These are phyloP conservation scores for Epistrophe eligans DNA, from an alignment of 2,888 invertebrate genomes.

Conservation along the genomic window DNA sequence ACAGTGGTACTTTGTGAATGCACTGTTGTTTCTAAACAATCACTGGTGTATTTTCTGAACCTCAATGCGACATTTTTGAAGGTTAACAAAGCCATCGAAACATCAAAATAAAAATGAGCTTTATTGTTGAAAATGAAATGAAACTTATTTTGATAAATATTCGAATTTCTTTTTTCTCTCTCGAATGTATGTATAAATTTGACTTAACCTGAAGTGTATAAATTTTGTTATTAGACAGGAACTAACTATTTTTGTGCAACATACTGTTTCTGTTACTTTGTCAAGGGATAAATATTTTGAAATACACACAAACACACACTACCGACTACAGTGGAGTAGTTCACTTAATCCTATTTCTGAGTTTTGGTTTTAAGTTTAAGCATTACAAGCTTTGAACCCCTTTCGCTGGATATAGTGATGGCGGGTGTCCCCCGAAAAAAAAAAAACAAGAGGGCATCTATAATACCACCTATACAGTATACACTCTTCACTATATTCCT, in stretches of 20 bases:
- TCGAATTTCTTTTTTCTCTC: too few relatives aligned
- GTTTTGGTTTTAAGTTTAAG: constrained; percentile 69
- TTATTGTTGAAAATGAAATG: too few relatives aligned
- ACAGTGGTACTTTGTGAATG: too few relatives aligned
- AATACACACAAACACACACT: background rate
- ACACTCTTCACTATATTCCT: background rate
- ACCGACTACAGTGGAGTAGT: background rate
- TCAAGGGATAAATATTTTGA: constrained; percentile 16
- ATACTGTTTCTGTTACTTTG: constrained; percentile 45
- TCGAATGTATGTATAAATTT: too few relatives aligned
- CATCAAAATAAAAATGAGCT: too few relatives aligned
- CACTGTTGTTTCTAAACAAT: too few relatives aligned
- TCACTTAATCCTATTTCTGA: constrained; percentile 59
- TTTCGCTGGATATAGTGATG: constrained; percentile 17
- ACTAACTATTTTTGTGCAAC: constrained; percentile 13
- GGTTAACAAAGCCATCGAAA: too few relatives aligned
- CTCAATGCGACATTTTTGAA: too few relatives aligned
- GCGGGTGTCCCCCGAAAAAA: constrained; percentile 36
- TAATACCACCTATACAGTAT: background rate
- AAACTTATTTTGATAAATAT: too few relatives aligned
- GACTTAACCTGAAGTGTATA: too few relatives aligned
- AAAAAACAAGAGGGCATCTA: constrained; percentile 38
- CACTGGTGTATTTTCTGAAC: too few relatives aligned
- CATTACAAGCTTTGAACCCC: constrained; percentile 6
- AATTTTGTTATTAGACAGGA: too few relatives aligned